A percentile compares a stretch with the other conserved stretches of the same genome.
phyloP scores from a whole-genome alignment of 2,113 vertebrate genomes.

The Pollachius pollachius region DNA sequence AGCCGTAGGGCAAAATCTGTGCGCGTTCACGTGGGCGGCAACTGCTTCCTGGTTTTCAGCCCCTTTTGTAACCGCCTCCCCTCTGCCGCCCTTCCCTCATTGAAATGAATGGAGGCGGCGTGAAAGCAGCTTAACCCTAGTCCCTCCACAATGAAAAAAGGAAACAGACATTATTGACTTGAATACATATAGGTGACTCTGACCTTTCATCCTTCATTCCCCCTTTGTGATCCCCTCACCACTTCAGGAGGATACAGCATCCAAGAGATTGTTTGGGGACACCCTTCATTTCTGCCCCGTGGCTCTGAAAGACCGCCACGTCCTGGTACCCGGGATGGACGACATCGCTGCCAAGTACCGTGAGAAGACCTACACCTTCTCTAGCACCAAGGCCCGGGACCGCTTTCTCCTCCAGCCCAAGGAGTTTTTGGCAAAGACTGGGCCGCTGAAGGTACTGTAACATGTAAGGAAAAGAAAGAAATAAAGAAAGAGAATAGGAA shows the following conservation, averaged over 20 bases:
- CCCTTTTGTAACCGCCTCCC: too few relatives aligned
- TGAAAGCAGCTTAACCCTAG: too few relatives aligned
- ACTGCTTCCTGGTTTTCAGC: too few relatives aligned
- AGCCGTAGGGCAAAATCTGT: too few relatives aligned
- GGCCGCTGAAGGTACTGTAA: slow-evolving; percentile 80
- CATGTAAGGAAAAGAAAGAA: neutral
- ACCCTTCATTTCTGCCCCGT: slow-evolving; percentile 90
- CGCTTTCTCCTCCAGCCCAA: slow-evolving; percentile 82
- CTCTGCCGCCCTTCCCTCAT: too few relatives aligned
- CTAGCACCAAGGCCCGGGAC: slow-evolving; percentile 74
- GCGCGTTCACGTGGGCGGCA: too few relatives aligned
- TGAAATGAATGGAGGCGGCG: too few relatives aligned
- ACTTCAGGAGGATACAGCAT: slow-evolving; percentile 70
- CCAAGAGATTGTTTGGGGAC: slow-evolving; percentile 80
- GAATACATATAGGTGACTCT: too few relatives aligned
- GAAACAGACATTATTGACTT: too few relatives aligned
- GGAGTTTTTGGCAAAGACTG: slow-evolving; percentile 74
- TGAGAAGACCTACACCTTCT: slow-evolving; percentile 87
- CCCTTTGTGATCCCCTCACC: slow-evolving; percentile 5
- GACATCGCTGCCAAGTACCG: slow-evolving; percentile 83
- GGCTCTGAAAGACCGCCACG: slow-evolving; percentile 79
- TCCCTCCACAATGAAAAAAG: too few relatives aligned
- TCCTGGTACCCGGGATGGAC: slow-evolving; percentile 76
- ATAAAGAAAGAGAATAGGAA: neutral
- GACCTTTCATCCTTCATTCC: neutral